These are phyloP conservation scores for Teleogryllus oceanicus DNA, from an alignment of 2,888 invertebrate genomes.

Conservation along the genomic window DNA sequence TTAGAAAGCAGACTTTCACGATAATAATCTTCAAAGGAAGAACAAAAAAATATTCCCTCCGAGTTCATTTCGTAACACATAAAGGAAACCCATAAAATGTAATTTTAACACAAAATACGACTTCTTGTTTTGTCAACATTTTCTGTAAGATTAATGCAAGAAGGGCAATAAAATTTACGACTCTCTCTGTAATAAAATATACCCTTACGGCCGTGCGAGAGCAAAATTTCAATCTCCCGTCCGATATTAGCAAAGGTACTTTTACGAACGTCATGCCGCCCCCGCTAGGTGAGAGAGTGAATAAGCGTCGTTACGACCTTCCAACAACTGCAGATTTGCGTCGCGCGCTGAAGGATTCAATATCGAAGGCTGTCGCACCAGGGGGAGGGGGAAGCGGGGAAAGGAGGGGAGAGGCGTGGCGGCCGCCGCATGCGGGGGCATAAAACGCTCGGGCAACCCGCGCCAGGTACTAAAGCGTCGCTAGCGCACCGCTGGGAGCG, in stretches of 20 bases:
- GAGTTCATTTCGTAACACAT: neutral
- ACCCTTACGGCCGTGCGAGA: neutral
- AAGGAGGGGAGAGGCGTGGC: neutral
- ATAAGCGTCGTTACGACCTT: neutral
- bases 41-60: too few relatives aligned
- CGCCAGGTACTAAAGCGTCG: constrained; percentile 6
- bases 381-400: neutral
- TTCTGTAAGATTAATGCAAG: neutral
- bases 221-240: neutral
- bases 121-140: neutral
- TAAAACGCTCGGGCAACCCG: neutral
- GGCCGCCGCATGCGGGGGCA: neutral
- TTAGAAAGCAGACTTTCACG: too few relatives aligned
- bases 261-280: neutral
- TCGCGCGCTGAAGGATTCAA: constrained; percentile 2
- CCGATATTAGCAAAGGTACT: neutral
- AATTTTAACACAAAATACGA: neutral
- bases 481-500: neutral
- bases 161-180: neutral
- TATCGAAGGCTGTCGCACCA: neutral
- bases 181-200: neutral
- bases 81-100: neutral
- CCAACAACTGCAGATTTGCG: neutral
- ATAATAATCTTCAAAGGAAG: too few relatives aligned
- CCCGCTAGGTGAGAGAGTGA: neutral